Evolutionary conservation across 2,888 invertebrate genomes (phyloP).

Genomic region (Stenchaetothrips biformis): DNA sequence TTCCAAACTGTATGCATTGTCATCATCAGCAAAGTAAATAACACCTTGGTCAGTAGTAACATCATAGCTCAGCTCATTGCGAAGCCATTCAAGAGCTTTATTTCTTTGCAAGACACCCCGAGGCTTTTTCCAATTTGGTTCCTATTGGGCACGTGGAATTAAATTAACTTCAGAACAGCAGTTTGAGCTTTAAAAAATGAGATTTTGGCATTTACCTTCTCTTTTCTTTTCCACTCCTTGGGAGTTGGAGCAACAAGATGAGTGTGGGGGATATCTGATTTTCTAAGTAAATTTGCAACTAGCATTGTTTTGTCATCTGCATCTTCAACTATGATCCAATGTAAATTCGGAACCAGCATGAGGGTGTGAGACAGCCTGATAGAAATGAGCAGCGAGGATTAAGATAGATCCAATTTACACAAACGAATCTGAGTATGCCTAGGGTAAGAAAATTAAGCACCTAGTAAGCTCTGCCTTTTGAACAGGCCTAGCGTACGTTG

Average conservation of each 20-base stretch:
- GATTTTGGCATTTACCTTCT: constrained; percentile 45
- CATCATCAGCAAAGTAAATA: constrained; percentile 95
- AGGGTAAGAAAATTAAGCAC: constrained; percentile 45
- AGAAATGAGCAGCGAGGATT: constrained; percentile 32
- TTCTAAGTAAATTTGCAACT: constrained; percentile 65
- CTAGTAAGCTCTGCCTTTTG: constrained; percentile 92
- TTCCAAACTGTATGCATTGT: constrained; percentile 86
- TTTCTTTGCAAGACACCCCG: constrained; percentile 91
- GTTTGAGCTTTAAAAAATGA: constrained; percentile 26
- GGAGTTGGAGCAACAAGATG: constrained; percentile 67
- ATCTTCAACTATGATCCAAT: constrained; percentile 94
- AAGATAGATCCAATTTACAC: constrained; percentile 34
- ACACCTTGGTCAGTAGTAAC: constrained; percentile 57
- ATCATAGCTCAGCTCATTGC: constrained; percentile 55
- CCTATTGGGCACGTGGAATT: constrained; percentile 44
- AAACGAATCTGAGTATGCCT: background rate
- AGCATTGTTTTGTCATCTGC: constrained; percentile 61
- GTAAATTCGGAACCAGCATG: constrained; percentile 77
- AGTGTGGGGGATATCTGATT: constrained; percentile 58
- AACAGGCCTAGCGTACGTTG: constrained; percentile 79
- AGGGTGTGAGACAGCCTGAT: constrained; percentile 80
- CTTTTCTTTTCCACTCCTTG: constrained; percentile 60
- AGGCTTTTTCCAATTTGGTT: constrained; percentile 71
- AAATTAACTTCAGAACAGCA: constrained; percentile 26
- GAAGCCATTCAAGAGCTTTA: constrained; percentile 74